Evolutionary conservation across 2,888 invertebrate genomes (phyloP).

Genomic region (Gortyna flavago): DNA sequence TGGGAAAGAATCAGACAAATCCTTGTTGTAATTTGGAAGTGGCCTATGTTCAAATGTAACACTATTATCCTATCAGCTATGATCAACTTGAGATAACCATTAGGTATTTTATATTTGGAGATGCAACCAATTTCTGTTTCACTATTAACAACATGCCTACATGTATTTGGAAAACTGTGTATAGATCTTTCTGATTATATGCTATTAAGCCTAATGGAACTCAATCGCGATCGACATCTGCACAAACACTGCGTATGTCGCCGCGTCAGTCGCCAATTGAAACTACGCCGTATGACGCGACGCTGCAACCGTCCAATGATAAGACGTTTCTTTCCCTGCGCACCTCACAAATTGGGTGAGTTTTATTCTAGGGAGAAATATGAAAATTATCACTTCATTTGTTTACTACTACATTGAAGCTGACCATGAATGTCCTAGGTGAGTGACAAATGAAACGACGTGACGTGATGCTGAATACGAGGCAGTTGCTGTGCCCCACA

Average conservation of each 20-base stretch:
- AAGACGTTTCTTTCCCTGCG: conserved; percentile 61
- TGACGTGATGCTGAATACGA: conserved; percentile 6
- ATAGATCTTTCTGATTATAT: conserved; percentile 61
- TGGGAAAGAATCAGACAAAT: conserved; percentile 2
- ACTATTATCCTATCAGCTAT: conserved; percentile 13
- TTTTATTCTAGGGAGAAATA: conserved; percentile 56
- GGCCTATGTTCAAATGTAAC: conserved; percentile 26
- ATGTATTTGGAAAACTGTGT: conserved; percentile 59
- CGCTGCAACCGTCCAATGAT: conserved; percentile 60
- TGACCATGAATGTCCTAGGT: conserved; percentile 34
- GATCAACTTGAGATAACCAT: conserved; percentile 35
- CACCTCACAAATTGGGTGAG: conserved; percentile 63
- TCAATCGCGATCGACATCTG: conserved; percentile 62
- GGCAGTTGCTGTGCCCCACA: neutral
- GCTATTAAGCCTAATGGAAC: conserved; percentile 63
- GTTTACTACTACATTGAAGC: conserved; percentile 38
- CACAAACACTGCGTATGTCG: conserved; percentile 61
- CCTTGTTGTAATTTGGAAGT: conserved; percentile 28
- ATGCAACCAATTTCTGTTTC: conserved; percentile 49
- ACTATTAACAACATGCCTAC: conserved; percentile 56
- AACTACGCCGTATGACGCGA: conserved; percentile 58
- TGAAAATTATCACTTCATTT: conserved; percentile 71
- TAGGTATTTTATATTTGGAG: conserved; percentile 45
- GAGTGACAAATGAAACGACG: conserved; percentile 30
- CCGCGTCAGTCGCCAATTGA: conserved; percentile 57